Evolutionary conservation across 2,113 vertebrate species (phyloP).

Genomic region (Oriolus oriolus): DNA sequence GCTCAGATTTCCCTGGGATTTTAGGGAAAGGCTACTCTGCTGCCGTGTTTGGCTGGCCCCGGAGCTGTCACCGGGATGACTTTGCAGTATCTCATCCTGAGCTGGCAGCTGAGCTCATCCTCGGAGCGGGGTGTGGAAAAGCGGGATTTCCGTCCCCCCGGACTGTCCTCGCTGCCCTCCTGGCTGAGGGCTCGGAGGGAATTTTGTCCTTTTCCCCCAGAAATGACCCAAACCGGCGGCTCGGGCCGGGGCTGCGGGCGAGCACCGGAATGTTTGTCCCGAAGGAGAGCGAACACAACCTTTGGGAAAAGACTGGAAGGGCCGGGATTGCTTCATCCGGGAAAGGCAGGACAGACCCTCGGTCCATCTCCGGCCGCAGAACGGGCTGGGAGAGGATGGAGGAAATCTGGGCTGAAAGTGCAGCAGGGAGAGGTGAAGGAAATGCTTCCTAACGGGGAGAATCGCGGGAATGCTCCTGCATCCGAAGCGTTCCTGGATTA

Average conservation of each 20-base stretch:
- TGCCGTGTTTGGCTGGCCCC: background rate
- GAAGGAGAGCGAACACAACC: background rate
- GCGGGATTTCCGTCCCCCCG: background rate
- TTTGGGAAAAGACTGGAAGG: background rate
- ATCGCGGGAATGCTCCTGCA: fast-evolving
- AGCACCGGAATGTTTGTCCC: background rate
- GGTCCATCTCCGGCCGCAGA: background rate
- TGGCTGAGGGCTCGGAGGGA: background rate
- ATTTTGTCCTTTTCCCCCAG: background rate
- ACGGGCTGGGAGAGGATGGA: background rate
- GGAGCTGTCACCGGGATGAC: background rate
- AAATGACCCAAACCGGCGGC: fast-evolving
- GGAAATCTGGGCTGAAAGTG: background rate
- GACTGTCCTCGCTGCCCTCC: background rate
- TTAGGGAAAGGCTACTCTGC: background rate
- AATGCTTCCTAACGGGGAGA: background rate
- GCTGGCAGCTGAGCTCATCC: background rate
- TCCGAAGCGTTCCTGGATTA: background rate
- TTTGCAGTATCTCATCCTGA: background rate
- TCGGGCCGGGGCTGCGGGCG: background rate
- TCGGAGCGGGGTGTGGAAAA: fast-evolving
- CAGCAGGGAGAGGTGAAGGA: background rate
- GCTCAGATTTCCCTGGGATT: background rate
- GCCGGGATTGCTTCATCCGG: background rate
- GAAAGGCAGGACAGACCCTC: background rate